These are phyloP conservation scores for Achroia grisella DNA, from an alignment of 1,140 invertebrate genomes.

Conservation along the genomic window DNA sequence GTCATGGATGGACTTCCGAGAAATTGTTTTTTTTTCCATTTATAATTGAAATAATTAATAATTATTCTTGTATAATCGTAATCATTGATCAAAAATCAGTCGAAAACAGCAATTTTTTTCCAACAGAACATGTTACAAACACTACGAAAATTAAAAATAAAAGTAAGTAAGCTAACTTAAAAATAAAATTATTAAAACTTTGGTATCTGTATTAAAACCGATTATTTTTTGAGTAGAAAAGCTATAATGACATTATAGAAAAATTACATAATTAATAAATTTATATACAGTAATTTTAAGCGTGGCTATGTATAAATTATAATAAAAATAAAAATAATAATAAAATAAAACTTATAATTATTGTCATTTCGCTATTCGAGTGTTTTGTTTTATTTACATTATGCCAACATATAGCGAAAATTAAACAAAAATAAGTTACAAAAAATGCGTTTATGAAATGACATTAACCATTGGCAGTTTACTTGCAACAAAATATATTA, in stretches of 20 bases:
- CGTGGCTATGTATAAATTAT: conserved; percentile 40
- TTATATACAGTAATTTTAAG: conserved; percentile 62
- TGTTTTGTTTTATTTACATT: conserved; percentile 62
- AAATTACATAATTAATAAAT: conserved; percentile 46
- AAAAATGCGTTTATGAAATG: too few species aligned
- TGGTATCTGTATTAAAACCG: conserved; percentile 69
- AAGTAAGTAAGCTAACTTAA: conserved; percentile 59
- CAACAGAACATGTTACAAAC: conserved; percentile 32
- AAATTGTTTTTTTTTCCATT: conserved; percentile 19
- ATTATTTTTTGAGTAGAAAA: conserved; percentile 66
- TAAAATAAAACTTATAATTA: conserved; percentile 47
- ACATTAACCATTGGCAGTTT: too few species aligned
- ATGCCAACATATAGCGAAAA: conserved; percentile 19
- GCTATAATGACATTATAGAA: conserved; percentile 46
- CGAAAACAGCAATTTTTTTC: conserved; percentile 7
- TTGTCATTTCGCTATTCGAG: conserved; percentile 68
- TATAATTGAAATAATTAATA: too few species aligned
- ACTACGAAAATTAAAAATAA: conserved; percentile 42
- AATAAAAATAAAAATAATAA: conserved; percentile 32
- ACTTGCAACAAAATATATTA: too few species aligned
- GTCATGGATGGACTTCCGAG: conserved; percentile 61
- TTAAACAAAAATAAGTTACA: not conserved
- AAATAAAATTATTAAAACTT: conserved; percentile 68
- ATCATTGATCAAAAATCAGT: too few species aligned
- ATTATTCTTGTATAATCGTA: too few species aligned